Evolutionary conservation across 1,140 invertebrate species (phyloP).

Genomic region (Ceratitis capitata): DNA sequence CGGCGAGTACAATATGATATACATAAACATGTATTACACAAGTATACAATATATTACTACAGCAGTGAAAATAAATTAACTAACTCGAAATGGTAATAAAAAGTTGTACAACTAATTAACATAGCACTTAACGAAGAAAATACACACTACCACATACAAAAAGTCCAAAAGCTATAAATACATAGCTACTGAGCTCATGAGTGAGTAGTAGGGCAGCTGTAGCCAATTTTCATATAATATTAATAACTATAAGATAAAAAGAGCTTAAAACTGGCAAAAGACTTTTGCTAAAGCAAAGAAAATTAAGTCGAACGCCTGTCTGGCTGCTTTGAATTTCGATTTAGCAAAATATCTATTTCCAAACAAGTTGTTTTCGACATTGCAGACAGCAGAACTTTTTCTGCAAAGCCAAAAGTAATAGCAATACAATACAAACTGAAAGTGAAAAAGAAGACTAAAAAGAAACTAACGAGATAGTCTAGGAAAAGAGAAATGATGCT

Average conservation of each 20-base stretch:
- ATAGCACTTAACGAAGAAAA: not conserved
- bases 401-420: no score
- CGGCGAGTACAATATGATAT: not conserved
- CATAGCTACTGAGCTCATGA: not conserved
- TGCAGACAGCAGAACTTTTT: not conserved
- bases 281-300: not conserved
- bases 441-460: no score
- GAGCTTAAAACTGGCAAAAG: no score
- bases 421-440: no score
- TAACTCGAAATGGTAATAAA: not conserved
- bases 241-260: not conserved
- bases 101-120: not conserved
- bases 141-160: not conserved
- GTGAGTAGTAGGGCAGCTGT: not conserved
- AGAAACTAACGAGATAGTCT: no score
- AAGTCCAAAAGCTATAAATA: not conserved
- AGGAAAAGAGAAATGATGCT: no score
- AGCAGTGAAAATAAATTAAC: not conserved
- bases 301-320: not conserved
- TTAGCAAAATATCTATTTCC: not conserved
- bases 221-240: not conserved
- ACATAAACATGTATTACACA: not conserved
- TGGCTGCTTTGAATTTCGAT: not conserved
- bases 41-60: not conserved
- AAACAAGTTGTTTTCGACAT: not conserved